Evolutionary conservation across 2,797 vertebrate genomes (phyloP).

Genomic region (Oreochromis mossambicus): DNA sequence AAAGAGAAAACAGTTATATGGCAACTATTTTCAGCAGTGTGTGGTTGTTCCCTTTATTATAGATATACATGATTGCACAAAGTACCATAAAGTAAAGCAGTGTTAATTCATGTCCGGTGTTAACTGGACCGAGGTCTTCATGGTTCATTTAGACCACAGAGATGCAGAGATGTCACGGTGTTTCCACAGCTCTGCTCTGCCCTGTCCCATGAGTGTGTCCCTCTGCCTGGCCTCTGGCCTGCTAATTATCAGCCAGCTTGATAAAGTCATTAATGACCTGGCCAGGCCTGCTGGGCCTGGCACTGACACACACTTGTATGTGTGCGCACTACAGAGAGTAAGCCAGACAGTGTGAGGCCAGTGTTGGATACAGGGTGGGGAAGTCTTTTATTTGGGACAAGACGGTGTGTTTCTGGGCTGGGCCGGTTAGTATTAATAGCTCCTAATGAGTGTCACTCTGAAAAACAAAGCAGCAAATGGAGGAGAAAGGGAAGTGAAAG

Average conservation of each 20-base stretch:
- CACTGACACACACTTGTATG: constrained; percentile 11
- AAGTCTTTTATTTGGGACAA: constrained; percentile 42
- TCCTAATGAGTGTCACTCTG: constrained; percentile 31
- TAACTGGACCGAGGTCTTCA: background rate
- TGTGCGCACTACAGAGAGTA: constrained; percentile 2
- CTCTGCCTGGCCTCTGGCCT: constrained; percentile 48
- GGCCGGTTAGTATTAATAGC: constrained; percentile 58
- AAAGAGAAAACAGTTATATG: background rate
- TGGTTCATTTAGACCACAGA: background rate
- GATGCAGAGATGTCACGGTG: background rate
- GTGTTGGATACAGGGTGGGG: background rate
- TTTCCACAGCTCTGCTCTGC: constrained; percentile 8
- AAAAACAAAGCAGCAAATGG: constrained; percentile 20
- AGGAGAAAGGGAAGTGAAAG: background rate
- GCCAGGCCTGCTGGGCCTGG: constrained; percentile 57
- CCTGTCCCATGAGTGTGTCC: constrained; percentile 18
- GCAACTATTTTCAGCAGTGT: background rate
- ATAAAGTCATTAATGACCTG: constrained; percentile 63
- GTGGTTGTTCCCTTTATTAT: background rate
- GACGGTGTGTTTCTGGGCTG: constrained; percentile 40
- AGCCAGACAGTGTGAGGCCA: background rate
- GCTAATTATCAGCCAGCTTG: constrained; percentile 68
- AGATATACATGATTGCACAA: background rate
- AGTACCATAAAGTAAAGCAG: background rate
- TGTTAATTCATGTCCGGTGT: background rate